These are phyloP conservation scores for Nymphalis io DNA, from an alignment of 1,140 invertebrate species.

Conservation along the genomic window DNA sequence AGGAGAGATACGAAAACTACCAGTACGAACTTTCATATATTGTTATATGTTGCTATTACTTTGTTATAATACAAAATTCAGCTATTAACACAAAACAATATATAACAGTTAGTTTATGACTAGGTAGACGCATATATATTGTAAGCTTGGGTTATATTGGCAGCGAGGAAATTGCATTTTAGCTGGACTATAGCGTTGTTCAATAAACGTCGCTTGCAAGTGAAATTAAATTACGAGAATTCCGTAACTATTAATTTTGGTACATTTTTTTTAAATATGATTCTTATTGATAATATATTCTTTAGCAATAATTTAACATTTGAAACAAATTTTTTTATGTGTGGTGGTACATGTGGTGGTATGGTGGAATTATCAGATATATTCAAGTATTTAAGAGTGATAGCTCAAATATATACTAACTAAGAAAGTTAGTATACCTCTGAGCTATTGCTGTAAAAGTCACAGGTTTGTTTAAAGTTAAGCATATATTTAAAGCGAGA, in stretches of 20 bases:
- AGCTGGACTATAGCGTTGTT: slow-evolving; percentile 19
- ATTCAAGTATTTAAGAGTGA: too few species aligned
- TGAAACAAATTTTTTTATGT: too few species aligned
- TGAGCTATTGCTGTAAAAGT: too few species aligned
- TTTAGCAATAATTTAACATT: too few species aligned
- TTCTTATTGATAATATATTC: not conserved
- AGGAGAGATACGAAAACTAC: too few species aligned
- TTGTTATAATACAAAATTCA: not conserved
- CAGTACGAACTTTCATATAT: too few species aligned
- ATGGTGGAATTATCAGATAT: too few species aligned
- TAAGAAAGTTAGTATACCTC: too few species aligned
- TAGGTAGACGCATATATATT: slow-evolving; percentile 12
- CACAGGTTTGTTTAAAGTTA: too few species aligned
- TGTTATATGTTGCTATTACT: not conserved
- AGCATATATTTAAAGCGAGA: too few species aligned
- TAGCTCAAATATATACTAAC: too few species aligned
- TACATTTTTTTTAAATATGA: not conserved
- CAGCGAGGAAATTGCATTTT: slow-evolving; percentile 43
- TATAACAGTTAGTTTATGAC: slow-evolving; percentile 10
- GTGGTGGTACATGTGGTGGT: too few species aligned
- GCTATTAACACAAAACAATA: not conserved
- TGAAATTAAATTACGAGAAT: not conserved
- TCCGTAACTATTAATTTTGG: not conserved
- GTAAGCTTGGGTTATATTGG: slow-evolving; percentile 25
- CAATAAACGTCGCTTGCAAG: slow-evolving; percentile 4